phyloP scores from a whole-genome alignment of 2,797 vertebrate species.

The Tarsius wallacei region DNA sequence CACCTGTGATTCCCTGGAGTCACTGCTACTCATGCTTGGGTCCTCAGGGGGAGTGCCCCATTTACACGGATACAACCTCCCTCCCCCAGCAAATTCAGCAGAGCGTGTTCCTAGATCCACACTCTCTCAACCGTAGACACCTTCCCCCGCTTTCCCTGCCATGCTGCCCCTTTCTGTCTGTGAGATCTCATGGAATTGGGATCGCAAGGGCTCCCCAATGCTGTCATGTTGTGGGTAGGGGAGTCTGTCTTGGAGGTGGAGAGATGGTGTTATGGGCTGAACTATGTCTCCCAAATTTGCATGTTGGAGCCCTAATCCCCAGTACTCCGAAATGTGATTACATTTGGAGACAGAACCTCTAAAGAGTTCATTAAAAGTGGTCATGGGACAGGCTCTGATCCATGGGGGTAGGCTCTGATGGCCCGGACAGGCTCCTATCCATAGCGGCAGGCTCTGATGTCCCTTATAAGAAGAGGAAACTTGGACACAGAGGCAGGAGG shows the following conservation, averaged over 20 bases:
- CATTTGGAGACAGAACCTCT: not conserved
- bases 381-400: not conserved
- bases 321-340: not conserved
- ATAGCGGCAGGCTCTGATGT: not conserved
- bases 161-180: not conserved
- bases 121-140: not conserved
- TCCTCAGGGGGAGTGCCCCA: not conserved
- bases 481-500: not conserved
- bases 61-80: fast-evolving
- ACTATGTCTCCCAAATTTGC: not conserved
- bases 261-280: not conserved
- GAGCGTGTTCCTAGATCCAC: fast-evolving
- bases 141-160: no score
- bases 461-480: not conserved
- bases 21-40: not conserved
- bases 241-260: not conserved
- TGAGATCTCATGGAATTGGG: not conserved
- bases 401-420: not conserved
- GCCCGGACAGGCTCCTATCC: not conserved
- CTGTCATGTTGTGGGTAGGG: not conserved
- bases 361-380: not conserved
- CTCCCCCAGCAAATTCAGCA: fast-evolving
- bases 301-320: not conserved
- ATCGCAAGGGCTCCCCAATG: not conserved
- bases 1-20: fast-evolving